Base-by-base conservation (phyloP, 1,140 invertebrate species). In the Drosophila tropicalis region DNA sequence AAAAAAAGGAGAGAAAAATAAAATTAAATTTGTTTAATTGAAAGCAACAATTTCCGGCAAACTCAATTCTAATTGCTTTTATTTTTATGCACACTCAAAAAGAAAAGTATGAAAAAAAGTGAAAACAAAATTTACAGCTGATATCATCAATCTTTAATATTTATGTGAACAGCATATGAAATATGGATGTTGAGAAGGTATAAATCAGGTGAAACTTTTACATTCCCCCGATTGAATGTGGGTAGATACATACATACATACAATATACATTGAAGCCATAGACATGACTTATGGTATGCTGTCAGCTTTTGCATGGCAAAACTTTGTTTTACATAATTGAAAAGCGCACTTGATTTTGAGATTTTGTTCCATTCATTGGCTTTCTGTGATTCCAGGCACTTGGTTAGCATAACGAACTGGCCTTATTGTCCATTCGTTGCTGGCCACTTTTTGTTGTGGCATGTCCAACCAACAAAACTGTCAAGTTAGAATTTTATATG, bases 241-340 rank as follows among this genome's bases (percentile, higher is more conserved):
- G 0, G 29, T 29, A 29, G 29, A 29, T 29, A 29, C n/a, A 3
- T 19, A 2, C 6, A 29, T 29, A 29, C n/a, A 3, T 19, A 2
- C 6, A 6, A 47, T 3, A 9, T 17, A 47, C 15, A 10, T 51
- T 29, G 22, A 29, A 25, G 19, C 39, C 60, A 34, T 13, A 34
- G 56, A 32, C 34, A 34, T 75, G 70, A 81, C 44, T 70, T 67
- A 78, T 75, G 34, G 62, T 64, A 72, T 77, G 51, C 67, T 86
- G 76, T 70, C 72, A 64, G 32, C 19, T 71, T 67, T 70, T 57
- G 13, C 64, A 64, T 56, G 44, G 13, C 32, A 32, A 75, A 62
- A 62, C 61, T 82, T 83, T 83, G 40, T 32, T 67, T 82, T 79
- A 55, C 68, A 79, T 87, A 87, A 76, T 82, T 79, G 66, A 79